Percentiles rank a stretch among this genome's conserved stretches.
phyloP scores from a whole-genome alignment of 2,888 invertebrate species.

The Euspilapteryx auroguttella region DNA sequence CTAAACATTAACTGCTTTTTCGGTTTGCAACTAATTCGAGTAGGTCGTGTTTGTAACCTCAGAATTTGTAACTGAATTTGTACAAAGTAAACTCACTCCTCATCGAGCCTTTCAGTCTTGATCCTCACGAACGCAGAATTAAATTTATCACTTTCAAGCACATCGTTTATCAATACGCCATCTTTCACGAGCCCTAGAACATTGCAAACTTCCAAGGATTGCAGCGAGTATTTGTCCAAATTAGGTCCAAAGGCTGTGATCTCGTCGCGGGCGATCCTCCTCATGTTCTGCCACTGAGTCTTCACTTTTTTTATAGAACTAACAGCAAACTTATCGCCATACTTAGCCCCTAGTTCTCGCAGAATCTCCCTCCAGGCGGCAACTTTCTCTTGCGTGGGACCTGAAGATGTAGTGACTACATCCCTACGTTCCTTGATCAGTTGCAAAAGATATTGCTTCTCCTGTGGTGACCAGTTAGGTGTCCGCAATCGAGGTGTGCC shows the following conservation, averaged over 20 bases:
- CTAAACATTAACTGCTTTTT: too few species aligned
- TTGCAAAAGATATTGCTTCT: constrained; percentile 45
- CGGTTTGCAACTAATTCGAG: too few species aligned
- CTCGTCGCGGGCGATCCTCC: constrained; percentile 47
- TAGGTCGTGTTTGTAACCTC: too few species aligned
- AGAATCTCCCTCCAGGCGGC: constrained; percentile 49
- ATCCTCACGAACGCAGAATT: too few species aligned
- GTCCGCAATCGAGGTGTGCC: constrained; percentile 33
- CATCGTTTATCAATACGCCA: constrained; percentile 19
- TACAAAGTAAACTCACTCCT: constrained; percentile 51
- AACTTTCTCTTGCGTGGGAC: constrained; percentile 45
- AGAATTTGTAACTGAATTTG: too few species aligned
- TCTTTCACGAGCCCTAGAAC: constrained; percentile 36
- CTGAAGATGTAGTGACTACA: constrained; percentile 42
- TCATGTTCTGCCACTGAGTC: constrained; percentile 57
- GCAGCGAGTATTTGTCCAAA: constrained; percentile 25
- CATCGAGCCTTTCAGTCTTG: constrained; percentile 43
- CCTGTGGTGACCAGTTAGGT: constrained; percentile 48
- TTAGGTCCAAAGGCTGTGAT: constrained; percentile 25
- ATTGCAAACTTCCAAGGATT: constrained; percentile 37
- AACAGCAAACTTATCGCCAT: constrained; percentile 36
- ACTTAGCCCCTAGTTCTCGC: constrained; percentile 24
- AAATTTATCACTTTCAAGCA: too few species aligned
- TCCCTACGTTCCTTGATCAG: constrained; percentile 44
- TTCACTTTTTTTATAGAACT: constrained; percentile 48